A percentile compares a stretch with the other conserved stretches of the same genome.
Evolutionary conservation across 2,113 vertebrate species (phyloP).

Genomic region (western clawed frog (Xenopus tropicalis)): UCB_Xtro_10.0 CM004446.2:48454501-48455000

Average conservation of each 20-base stretch:
- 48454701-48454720: constrained; percentile 76
- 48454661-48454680: constrained; percentile 90
- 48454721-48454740: constrained; percentile 1
- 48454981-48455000: constrained; percentile 87
- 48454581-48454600: constrained; percentile 93
- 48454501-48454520: constrained; percentile 93
- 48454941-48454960: too few species aligned
- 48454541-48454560: constrained; percentile 84
- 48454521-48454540: constrained; percentile 73
- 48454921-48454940: too few species aligned
- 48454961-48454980: constrained; percentile 81
- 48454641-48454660: constrained; percentile 90
- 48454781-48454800: too few species aligned
- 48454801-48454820: too few species aligned
- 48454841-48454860: too few species aligned
- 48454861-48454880: too few species aligned
- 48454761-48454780: too few species aligned
- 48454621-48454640: constrained; percentile 71
- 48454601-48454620: constrained; percentile 90
- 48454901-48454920: too few species aligned
- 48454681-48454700: constrained; percentile 91
- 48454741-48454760: too few species aligned
- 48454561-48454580: constrained; percentile 97
- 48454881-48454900: too few species aligned
- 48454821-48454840: too few species aligned